A percentile compares a stretch with the other conserved stretches of the same genome.
Conservation (phyloP, 2,113 vertebrate species). For the Acrocephalus arundinaceus region DNA sequence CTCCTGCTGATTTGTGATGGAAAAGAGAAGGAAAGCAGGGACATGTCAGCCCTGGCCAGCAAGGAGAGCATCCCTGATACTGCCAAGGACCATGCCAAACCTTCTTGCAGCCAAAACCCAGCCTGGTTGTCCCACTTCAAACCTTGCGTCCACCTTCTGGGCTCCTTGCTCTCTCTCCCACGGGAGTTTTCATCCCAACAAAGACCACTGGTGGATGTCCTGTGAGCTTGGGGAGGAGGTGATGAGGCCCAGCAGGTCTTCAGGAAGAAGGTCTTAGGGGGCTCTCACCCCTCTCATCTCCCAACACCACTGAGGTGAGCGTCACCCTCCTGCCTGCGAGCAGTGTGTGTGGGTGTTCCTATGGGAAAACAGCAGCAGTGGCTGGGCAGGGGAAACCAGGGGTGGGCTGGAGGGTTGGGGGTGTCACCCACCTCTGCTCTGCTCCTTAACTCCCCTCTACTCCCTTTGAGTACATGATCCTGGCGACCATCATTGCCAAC, state of each 20-base stretch:
- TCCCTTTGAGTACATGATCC: constrained; percentile 98
- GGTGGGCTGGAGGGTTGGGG: background rate
- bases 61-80: background rate
- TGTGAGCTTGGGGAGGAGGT: rapidly evolving
- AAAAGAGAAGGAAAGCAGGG: background rate
- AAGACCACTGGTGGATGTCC: background rate
- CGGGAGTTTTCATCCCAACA: background rate
- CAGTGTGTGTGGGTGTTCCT: rapidly evolving
- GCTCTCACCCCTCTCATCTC: background rate
- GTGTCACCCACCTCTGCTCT: background rate
- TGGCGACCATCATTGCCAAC: constrained; percentile 97
- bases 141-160: background rate
- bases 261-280: background rate
- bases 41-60: background rate
- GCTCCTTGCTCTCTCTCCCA: background rate
- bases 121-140: background rate
- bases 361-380: background rate
- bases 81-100: background rate
- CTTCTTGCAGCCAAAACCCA: background rate
- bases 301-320: background rate
- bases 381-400: background rate
- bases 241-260: background rate
- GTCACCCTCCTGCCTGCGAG: background rate
- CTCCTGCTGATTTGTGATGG: background rate
- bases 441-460: constrained; percentile 86